Percentiles rank a stretch among this genome's conserved stretches.
Evolutionary conservation across 2,113 vertebrate species (phyloP).

Genomic region (Typhlomys cinereus): DNA sequence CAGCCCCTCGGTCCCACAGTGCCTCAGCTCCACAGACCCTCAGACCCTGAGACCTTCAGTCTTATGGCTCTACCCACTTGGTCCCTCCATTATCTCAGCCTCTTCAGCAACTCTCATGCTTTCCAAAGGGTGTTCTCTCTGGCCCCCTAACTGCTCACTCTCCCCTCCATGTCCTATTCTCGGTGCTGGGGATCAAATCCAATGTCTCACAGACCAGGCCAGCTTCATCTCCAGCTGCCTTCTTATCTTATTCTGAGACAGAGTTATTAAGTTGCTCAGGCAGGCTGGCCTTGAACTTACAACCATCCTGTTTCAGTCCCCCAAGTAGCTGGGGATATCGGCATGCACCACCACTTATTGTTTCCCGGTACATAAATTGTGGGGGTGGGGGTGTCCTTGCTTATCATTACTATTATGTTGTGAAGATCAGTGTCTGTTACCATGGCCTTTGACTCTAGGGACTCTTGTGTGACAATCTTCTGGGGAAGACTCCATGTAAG

Average conservation of each 20-base stretch:
- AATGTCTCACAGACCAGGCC: background rate
- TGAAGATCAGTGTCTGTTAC: background rate
- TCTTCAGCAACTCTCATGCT: too few species aligned
- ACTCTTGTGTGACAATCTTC: too few species aligned
- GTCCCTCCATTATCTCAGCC: too few species aligned
- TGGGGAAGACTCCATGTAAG: too few species aligned
- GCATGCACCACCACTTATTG: too few species aligned
- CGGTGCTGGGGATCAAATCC: background rate
- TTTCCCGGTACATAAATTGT: background rate
- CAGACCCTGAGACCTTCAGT: too few species aligned
- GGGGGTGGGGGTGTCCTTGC: background rate
- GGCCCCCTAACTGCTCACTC: too few species aligned
- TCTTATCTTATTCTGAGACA: background rate
- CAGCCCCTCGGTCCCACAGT: background rate
- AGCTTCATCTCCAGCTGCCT: background rate
- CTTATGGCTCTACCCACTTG: too few species aligned
- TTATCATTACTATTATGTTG: background rate
- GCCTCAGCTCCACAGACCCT: background rate
- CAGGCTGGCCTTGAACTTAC: background rate
- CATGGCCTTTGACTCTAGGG: background rate
- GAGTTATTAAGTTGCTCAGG: background rate
- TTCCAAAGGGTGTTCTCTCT: too few species aligned
- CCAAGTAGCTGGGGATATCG: background rate
- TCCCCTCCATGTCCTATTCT: background rate
- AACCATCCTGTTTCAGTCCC: background rate